Evolutionary conservation across 1,140 invertebrate species (phyloP), one percentile per base, ranked within the genome.

Genomic region (Heliconius himera): DNA sequence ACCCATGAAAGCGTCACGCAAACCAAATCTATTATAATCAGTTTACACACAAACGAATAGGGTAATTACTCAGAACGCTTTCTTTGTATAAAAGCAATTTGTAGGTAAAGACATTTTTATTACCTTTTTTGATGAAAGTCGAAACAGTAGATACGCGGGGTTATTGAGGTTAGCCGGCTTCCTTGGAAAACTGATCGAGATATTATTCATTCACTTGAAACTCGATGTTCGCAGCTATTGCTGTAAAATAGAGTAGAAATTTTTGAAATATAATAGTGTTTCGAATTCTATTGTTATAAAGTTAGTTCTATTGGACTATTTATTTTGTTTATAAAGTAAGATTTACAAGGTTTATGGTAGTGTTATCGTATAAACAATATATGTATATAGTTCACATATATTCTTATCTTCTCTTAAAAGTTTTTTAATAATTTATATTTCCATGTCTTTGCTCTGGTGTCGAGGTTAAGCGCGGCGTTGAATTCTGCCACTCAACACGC

Each of bases 131-230:
- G 73, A 78, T 81, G 80, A 81, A 78, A 74, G 72, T 74, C 76
- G 81, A 80, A 80, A 80, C 66, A 78, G 79, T 78, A 72, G 80
- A 78, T 81, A 73, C 70, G 38, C 71, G 66, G 79, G 75, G 79
- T 79, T 81, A 81, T 81, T 79, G 82, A 76, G 79, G 82, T 76
- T 83, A 77, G 79, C 41, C 49, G 79, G 72, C 66, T 74, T 75
- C 54, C 38, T 38, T n/a, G 71, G 51, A 75, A 78, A 83, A 83
- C 76, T 81, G 79, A 81, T 81, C 71, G 77, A 38, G 77, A 77
- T 71, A 83, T 81, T 81, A 83, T 77, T 81, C 82, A 83, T 83
- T 81, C 80, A 83, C 79, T 81, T 74, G 49, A 75, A 83, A 79
- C 74, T 77, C 70, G 71, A 77, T 74, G 77, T 70, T 73, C 70